Evolutionary conservation across 2,113 vertebrate genomes (phyloP).

Genomic region (Pteronura brasiliensis): DNA sequence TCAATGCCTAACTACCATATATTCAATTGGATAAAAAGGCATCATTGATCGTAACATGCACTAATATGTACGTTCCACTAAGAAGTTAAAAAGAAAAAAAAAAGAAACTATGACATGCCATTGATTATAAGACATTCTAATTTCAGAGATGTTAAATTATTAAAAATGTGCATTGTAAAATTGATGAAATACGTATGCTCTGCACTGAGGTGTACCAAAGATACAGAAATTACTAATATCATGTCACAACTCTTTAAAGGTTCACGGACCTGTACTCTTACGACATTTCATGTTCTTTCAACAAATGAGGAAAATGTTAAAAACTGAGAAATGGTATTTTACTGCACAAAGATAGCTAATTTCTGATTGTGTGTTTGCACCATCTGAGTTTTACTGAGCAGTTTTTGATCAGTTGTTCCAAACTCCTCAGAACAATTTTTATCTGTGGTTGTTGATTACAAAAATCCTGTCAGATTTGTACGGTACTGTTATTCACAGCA

Average conservation of each 20-base stretch:
- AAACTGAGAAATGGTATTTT: neutral
- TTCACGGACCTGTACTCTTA: neutral
- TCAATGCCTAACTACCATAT: neutral
- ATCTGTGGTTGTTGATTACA: neutral
- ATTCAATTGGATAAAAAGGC: neutral
- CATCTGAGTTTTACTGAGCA: neutral
- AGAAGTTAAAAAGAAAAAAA: neutral
- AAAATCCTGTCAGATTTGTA: neutral
- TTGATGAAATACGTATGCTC: neutral
- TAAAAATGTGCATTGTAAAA: neutral
- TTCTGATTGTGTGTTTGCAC: neutral
- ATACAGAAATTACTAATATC: neutral
- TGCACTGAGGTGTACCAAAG: neutral
- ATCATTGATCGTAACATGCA: neutral
- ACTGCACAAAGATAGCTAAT: neutral
- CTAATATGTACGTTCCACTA: neutral
- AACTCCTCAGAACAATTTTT: neutral
- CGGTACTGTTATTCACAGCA: neutral
- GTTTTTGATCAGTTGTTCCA: neutral
- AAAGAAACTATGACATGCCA: neutral
- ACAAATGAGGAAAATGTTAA: neutral
- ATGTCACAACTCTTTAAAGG: neutral
- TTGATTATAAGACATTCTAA: neutral
- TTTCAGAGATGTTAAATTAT: slow-evolving; percentile 20
- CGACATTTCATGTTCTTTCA: neutral